Percentiles rank a stretch among this genome's conserved stretches.
Evolutionary conservation across 1,140 invertebrate genomes (phyloP).

Genomic region (Dendroctonus valens): DNA sequence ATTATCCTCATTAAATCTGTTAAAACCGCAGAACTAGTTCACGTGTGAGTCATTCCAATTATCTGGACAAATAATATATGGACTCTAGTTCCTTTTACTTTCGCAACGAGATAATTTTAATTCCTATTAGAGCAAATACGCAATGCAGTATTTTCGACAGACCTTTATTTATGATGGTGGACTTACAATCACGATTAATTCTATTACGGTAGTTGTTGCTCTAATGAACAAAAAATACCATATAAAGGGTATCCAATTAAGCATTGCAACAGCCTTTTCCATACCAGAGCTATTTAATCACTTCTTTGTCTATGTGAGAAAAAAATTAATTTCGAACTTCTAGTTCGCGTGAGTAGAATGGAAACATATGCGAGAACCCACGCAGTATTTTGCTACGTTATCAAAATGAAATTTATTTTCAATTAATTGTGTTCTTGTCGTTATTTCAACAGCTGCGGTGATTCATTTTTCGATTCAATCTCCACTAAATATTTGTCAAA

Average conservation of each 20-base stretch:
- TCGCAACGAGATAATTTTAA: constrained; percentile 21
- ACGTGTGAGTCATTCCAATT: constrained; percentile 14
- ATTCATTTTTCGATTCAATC: no score
- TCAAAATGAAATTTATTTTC: no score
- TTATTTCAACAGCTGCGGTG: no score
- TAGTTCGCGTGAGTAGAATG: background rate
- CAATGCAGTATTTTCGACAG: constrained; percentile 13
- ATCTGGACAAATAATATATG: constrained; percentile 7
- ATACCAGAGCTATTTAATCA: constrained; percentile 7
- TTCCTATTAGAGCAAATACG: constrained; percentile 16
- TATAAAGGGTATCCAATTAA: constrained; percentile 12
- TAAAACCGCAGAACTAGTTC: constrained; percentile 1
- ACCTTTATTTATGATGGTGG: constrained; percentile 8
- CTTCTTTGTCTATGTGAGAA: constrained; percentile 1
- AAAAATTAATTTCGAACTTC: background rate
- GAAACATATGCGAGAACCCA: background rate
- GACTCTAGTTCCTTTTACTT: constrained; percentile 13
- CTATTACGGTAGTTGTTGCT: constrained; percentile 4
- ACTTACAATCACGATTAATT: constrained; percentile 14
- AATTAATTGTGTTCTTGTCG: no score
- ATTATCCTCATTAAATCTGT: background rate
- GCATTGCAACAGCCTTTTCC: constrained; percentile 9
- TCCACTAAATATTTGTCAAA: no score
- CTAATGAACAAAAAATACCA: constrained; percentile 25
- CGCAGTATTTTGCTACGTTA: background rate